A percentile compares a stretch with the other conserved stretches of the same genome.
These are phyloP conservation scores for Oryzias woworae DNA, from an alignment of 2,113 vertebrate genomes.

Conservation along the genomic window DNA sequence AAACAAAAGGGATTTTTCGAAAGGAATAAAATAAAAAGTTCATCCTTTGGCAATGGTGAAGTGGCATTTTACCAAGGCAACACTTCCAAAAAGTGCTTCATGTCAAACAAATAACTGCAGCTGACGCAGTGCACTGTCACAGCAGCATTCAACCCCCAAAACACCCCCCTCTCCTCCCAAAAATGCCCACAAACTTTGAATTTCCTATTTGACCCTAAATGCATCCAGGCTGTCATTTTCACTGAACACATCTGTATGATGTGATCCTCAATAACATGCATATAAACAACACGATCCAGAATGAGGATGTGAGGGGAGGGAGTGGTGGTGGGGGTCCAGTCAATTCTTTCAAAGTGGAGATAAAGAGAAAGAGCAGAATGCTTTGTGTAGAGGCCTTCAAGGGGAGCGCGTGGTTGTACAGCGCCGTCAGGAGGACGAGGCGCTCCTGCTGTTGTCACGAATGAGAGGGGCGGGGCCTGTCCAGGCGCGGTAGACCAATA, in stretches of 20 bases:
- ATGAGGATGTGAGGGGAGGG: conserved; percentile 29
- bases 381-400: conserved; percentile 44
- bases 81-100: conserved; percentile 60
- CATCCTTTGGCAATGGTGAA: conserved; percentile 68
- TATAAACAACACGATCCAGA: conserved; percentile 59
- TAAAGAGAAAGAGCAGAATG: conserved; percentile 45
- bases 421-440: conserved; percentile 75
- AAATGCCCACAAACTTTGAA: background rate
- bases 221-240: conserved; percentile 20
- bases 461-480: conserved; percentile 71
- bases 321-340: background rate
- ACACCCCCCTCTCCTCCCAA: too few relatives aligned
- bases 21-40: conserved; percentile 32
- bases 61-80: conserved; percentile 61
- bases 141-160: background rate
- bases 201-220: conserved; percentile 13
- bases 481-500: conserved; percentile 85
- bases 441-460: conserved; percentile 79
- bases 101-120: conserved; percentile 37
- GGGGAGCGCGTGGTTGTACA: conserved; percentile 10
- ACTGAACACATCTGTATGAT: conserved; percentile 51
- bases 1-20: conserved; percentile 25
- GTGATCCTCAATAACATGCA: conserved; percentile 68
- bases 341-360: conserved; percentile 10
- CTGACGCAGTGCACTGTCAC: conserved; percentile 11